Percentiles rank a stretch among this genome's conserved stretches.
Conservation (phyloP, 2,113 vertebrate species). For the Chroicocephalus ridibundus region DNA sequence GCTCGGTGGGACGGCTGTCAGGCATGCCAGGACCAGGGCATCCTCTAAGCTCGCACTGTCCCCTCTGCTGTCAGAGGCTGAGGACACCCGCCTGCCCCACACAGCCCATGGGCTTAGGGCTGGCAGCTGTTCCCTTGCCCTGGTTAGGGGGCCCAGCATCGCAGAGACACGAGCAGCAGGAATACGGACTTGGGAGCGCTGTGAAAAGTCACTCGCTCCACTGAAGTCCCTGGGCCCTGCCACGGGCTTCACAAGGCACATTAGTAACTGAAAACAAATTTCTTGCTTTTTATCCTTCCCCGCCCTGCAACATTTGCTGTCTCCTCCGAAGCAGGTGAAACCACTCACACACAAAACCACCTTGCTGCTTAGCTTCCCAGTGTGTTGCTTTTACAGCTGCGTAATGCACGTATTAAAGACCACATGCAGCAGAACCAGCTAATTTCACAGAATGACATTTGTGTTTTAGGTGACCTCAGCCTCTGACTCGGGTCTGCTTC, state of each 20-base stretch:
- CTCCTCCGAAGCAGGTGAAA: neutral
- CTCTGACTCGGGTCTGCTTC: neutral
- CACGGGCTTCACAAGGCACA: neutral
- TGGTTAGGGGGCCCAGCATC: rapidly evolving
- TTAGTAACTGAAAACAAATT: neutral
- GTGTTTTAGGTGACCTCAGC: neutral
- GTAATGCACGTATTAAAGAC: rapidly evolving
- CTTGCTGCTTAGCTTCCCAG: neutral
- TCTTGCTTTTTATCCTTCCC: neutral
- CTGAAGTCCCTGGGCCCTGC: neutral
- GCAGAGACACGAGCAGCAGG: neutral
- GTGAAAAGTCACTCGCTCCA: neutral
- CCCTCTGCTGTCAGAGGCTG: neutral
- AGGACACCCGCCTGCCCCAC: rapidly evolving
- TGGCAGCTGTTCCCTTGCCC: neutral
- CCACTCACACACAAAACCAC: neutral
- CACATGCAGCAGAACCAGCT: neutral
- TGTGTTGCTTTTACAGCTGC: neutral
- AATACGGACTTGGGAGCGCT: neutral
- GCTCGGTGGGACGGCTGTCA: neutral
- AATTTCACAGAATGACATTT: neutral
- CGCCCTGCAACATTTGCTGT: neutral
- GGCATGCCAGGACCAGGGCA: neutral
- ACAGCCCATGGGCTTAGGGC: rapidly evolving
- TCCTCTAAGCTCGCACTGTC: neutral